Evolutionary conservation across 2,888 invertebrate genomes (phyloP), one percentile per base, ranked within the genome.

Genomic region (Lasioglossum leucozonium): DNA sequence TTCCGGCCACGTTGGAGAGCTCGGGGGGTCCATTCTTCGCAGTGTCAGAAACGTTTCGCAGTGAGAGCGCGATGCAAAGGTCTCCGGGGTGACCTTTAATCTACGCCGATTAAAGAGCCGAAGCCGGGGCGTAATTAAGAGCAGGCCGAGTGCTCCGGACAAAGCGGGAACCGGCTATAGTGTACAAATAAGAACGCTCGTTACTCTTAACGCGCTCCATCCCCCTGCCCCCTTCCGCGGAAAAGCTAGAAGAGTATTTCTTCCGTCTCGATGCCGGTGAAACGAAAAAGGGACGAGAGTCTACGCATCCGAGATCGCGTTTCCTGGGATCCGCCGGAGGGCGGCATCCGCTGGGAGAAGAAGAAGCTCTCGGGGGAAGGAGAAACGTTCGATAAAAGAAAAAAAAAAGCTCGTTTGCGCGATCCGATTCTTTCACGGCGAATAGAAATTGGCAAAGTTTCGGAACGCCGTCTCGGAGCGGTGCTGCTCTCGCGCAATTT

Each of bases 81-180:
- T 69, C 69, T 11, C 40, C 2, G 22, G 40, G 22, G 40, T 37
- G 40, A 69, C 69, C 40, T 72, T 78, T 58, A 78, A 71, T 78
- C 55, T 55, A 42, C 42, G 42, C 22, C 77, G 77, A 78, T 72
- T 72, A 78, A 58, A 69, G 69, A 40, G 37, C 58, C 47, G 47
- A 34, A 42, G 42, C 30, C n/a, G 22, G 65, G 37, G 47, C 44
- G 69, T 40, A 69, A 69, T 69, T 69, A 69, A 40, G 69, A 69
- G 69, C 69, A 22, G 8, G n/a, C 69, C 40, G 69, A 69, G 69
- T 69, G 69, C 40, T n/a, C 13, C n/a, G n/a, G 34, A 69, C 69
- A 69, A 69, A 69, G 40, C 40, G 69, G 8, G 30, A 62, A 18
- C 44, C 51, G 22, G 10, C 51, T 1, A 51, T 22, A 40, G 69